phyloP scores from a whole-genome alignment of 2,888 invertebrate genomes.

The Leptopilina syphax region DNA sequence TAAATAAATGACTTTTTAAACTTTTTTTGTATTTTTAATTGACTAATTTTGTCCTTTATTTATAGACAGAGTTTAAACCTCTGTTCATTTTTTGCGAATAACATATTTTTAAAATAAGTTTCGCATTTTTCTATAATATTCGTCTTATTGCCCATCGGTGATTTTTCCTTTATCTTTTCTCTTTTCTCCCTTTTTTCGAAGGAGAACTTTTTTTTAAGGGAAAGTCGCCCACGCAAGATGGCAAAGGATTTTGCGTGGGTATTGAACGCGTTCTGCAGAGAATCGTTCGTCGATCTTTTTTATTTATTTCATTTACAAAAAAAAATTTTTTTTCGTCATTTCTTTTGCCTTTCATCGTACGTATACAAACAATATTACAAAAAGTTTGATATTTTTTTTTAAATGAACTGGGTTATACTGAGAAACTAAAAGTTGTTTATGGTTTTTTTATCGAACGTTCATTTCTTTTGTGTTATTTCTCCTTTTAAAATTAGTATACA shows the following conservation, averaged over 20 bases:
- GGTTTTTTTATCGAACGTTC: background rate
- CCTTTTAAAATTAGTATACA: background rate
- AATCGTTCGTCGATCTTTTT: constrained; percentile 11
- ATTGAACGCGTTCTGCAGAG: constrained; percentile 1
- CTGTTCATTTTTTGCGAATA: no score
- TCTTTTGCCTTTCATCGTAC: background rate
- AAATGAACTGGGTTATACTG: background rate
- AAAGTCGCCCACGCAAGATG: constrained; percentile 41
- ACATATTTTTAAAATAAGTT: background rate
- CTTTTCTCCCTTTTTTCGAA: background rate
- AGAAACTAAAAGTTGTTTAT: constrained; percentile 1
- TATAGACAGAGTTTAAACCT: no score
- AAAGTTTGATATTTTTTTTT: no score
- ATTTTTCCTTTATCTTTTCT: background rate
- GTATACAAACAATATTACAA: background rate
- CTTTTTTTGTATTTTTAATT: no score
- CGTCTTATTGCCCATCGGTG: background rate
- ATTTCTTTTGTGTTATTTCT: background rate
- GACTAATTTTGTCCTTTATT: no score
- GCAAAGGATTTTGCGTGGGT: constrained; percentile 42
- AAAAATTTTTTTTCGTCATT: background rate
- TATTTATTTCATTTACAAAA: background rate
- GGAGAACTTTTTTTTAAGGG: background rate
- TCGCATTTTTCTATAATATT: background rate
- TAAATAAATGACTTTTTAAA: no score